phyloP scores from a whole-genome alignment of 2,113 vertebrate species.

The Oostethus manadensis region DNA sequence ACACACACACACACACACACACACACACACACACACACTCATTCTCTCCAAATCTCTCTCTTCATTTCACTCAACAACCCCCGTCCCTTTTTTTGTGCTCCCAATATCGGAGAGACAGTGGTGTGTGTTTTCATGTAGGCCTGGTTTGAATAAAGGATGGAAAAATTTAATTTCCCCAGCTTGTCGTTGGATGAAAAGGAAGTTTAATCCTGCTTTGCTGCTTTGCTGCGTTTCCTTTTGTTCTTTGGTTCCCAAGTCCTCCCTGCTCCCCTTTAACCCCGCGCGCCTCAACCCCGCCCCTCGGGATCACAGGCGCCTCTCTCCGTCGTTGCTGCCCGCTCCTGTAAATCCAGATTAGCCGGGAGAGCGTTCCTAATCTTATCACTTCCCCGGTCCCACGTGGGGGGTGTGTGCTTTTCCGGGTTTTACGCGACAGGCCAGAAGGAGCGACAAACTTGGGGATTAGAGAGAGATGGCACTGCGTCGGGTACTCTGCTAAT shows the following conservation, averaged over 20 bases:
- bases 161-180: slow-evolving; percentile 25
- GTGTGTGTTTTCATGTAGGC: slow-evolving; percentile 19
- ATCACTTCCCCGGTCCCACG: slow-evolving; percentile 67
- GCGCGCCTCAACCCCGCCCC: slow-evolving; percentile 16
- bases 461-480: slow-evolving; percentile 50
- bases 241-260: slow-evolving; percentile 11
- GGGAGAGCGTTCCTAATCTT: slow-evolving; percentile 71
- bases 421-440: slow-evolving; percentile 53
- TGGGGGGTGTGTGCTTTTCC: slow-evolving; percentile 69
- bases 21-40: slow-evolving; percentile 6
- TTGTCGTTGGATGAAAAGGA: slow-evolving; percentile 44
- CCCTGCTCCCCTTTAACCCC: slow-evolving; percentile 13
- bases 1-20: slow-evolving; percentile 2
- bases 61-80: slow-evolving; percentile 18
- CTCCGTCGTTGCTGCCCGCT: slow-evolving; percentile 59
- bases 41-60: slow-evolving; percentile 17
- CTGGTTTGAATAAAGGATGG: slow-evolving; percentile 19
- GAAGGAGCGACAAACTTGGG: slow-evolving; percentile 36
- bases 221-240: slow-evolving; percentile 17
- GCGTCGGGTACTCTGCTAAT: neutral
- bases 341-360: slow-evolving; percentile 76
- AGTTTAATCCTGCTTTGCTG: slow-evolving; percentile 27
- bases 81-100: slow-evolving; percentile 6
- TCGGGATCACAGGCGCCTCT: slow-evolving; percentile 48
- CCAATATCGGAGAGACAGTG: slow-evolving; percentile 39